Base-by-base conservation (phyloP, 1,140 invertebrate genomes). In the Drosophila baimaii region DNA sequence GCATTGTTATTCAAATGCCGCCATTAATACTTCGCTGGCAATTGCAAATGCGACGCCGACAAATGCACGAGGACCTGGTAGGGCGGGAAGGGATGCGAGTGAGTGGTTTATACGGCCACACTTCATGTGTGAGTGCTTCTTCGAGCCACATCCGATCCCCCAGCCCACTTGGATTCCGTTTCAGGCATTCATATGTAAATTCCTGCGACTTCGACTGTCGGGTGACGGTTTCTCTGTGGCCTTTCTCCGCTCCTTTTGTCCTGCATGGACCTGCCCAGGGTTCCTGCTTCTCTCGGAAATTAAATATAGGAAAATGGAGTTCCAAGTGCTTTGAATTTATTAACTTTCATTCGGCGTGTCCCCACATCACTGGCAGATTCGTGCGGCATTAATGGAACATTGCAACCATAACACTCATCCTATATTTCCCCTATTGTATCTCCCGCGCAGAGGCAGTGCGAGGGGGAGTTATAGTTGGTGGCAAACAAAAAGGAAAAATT, bases 1-100 rank as follows among this genome's bases (percentile, higher is more conserved):
- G 76, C 85, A 89, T 89, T 89, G 84, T 89, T 89, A 89, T 89
- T 89, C 84, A 89, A 89, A 89, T 89, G 80, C 85, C 69, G 70
- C 74, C 80, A 89, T 89, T 88, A 88, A 88, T 88, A 84, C 84
- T 84, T 89, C 84, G 69, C 77, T 74, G 63, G 77, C 84, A 89
- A 89, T 89, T 89, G 65, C 69, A 62, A 88, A 68, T 77, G 66
- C 65, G 54, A 61, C 25, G 23, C 44, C 33, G 63, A 51, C 41
- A 54, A 31, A 39, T 43, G 44, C 43, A 52, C 25, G 51, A 46
- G 37, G 43, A 39, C 46, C 21, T 13, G 47, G 43, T 54, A 33
- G 25, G 8, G 12, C 17, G 33, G 17, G 47, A 17, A 29, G 3
- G 47, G 19, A 52, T 35, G 29, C 51, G 5, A 21, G 33, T 35